Percentiles rank a stretch among this genome's conserved stretches.
phyloP scores from a whole-genome alignment of 2,888 invertebrate genomes.

The Iselma pallidipennis region DNA sequence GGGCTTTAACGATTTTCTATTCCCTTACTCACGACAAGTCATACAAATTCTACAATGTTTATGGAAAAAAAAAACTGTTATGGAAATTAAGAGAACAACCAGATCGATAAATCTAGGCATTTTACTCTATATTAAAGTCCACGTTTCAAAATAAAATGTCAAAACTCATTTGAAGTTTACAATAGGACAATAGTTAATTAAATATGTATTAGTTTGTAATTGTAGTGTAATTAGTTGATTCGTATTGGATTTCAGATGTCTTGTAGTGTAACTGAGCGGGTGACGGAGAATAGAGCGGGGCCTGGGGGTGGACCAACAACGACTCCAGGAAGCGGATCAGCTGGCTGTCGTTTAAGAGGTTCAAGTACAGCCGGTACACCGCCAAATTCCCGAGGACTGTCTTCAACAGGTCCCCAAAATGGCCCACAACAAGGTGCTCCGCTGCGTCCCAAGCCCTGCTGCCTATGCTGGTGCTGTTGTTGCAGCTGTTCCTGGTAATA shows the following conservation, averaged over 20 bases:
- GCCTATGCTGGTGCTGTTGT: slow-evolving; percentile 72
- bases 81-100: background rate
- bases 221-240: too few species aligned
- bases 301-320: slow-evolving; percentile 48
- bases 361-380: slow-evolving; percentile 52
- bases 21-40: slow-evolving; percentile 3
- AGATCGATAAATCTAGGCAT: background rate
- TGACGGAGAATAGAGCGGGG: slow-evolving; percentile 53
- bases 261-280: slow-evolving; percentile 62
- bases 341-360: slow-evolving; percentile 49
- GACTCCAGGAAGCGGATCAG: slow-evolving; percentile 45
- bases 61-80: background rate
- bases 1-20: slow-evolving; percentile 17
- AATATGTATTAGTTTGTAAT: background rate
- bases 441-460: slow-evolving; percentile 63
- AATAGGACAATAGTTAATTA: background rate
- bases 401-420: slow-evolving; percentile 45
- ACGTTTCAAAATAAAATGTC: too few species aligned
- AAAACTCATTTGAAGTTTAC: too few species aligned
- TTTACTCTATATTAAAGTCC: background rate
- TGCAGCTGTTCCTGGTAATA: slow-evolving; percentile 70
- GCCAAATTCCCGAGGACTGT: slow-evolving; percentile 50
- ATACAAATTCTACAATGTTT: slow-evolving; percentile 7
- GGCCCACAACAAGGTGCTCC: slow-evolving; percentile 50
- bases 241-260: slow-evolving; percentile 58